Evolutionary conservation across 2,797 vertebrate species (phyloP).

Genomic region (Ficedula albicollis): DNA sequence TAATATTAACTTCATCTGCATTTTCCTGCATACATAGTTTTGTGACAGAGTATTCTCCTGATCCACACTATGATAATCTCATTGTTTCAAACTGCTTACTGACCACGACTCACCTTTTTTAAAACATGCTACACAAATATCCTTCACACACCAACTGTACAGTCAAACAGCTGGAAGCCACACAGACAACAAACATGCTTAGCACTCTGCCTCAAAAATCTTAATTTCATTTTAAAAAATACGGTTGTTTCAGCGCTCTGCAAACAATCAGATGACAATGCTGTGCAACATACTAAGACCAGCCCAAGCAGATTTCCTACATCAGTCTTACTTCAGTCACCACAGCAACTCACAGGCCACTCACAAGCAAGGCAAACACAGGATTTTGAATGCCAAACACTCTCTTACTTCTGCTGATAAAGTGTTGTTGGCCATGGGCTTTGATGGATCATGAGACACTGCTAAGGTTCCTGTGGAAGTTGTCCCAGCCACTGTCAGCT

Average conservation of each 20-base stretch:
- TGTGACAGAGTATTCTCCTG: neutral
- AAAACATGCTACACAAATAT: neutral
- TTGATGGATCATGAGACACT: conserved; percentile 83
- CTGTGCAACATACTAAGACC: neutral
- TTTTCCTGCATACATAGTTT: neutral
- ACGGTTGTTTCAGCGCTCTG: neutral
- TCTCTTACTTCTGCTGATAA: conserved; percentile 83
- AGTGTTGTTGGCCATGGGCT: conserved; percentile 79
- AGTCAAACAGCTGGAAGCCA: neutral
- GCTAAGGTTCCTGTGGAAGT: conserved; percentile 80
- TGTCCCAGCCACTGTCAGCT: conserved; percentile 80
- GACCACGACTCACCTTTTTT: neutral
- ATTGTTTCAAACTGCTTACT: neutral
- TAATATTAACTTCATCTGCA: neutral
- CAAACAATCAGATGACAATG: neutral
- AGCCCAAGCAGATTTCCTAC: neutral
- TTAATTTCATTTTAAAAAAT: neutral
- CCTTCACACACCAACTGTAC: neutral
- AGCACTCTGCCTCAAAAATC: neutral
- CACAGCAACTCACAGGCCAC: neutral
- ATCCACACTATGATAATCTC: neutral
- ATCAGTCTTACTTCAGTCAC: neutral
- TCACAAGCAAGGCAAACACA: neutral
- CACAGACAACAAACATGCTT: neutral
- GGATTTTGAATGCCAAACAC: neutral